A percentile compares a stretch with the other conserved stretches of the same genome.
phyloP scores from a whole-genome alignment of 2,113 vertebrate species.

The Pituophis catenifer region DNA sequence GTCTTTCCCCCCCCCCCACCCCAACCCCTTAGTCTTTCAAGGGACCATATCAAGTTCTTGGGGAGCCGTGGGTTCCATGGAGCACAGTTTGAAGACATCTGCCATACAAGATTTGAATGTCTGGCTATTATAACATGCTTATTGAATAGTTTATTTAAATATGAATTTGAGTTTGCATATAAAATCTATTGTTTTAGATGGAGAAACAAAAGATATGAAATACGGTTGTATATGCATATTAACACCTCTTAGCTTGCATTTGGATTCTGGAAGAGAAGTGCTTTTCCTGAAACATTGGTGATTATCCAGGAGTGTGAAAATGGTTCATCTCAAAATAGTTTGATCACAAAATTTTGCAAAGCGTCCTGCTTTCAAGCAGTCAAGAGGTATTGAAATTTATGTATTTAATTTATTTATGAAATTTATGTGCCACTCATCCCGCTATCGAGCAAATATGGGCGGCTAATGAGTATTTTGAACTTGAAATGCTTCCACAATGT shows the following conservation, averaged over 20 bases:
- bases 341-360: neutral
- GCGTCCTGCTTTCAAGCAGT: neutral
- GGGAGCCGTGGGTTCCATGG: neutral
- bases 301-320: neutral
- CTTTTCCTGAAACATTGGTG: neutral
- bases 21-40: neutral
- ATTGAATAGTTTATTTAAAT: neutral
- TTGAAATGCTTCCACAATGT: neutral
- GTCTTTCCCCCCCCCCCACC: neutral
- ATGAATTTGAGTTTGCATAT: neutral
- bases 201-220: neutral
- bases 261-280: neutral
- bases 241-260: neutral
- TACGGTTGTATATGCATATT: neutral
- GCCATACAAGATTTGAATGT: neutral
- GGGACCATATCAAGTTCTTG: neutral
- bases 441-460: neutral
- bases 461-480: neutral
- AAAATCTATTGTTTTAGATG: neutral
- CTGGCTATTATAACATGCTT: neutral
- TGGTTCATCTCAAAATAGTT: neutral
- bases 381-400: neutral
- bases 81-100: neutral
- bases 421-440: neutral
- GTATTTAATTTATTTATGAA: neutral